Percentiles rank a stretch among this genome's conserved stretches.
Conservation (phyloP, 2,113 vertebrate genomes). For the Lycaon pictus region DNA sequence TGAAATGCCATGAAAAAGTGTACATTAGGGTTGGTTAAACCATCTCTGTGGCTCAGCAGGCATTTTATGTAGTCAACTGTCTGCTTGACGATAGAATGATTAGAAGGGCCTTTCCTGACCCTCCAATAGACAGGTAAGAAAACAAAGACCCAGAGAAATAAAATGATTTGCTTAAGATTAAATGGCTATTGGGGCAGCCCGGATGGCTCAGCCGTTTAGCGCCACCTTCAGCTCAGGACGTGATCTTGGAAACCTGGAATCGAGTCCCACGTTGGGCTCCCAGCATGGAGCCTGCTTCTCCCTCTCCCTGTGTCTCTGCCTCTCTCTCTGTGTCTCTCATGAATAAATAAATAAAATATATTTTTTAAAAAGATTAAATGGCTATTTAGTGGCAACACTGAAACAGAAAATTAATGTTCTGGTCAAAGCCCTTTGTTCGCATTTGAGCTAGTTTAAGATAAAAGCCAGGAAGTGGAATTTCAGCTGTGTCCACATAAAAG, state of each 20-base stretch:
- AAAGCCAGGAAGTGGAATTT: background rate
- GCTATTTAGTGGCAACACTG: background rate
- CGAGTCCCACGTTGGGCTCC: too few relatives aligned
- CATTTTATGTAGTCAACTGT: background rate
- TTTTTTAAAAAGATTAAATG: background rate
- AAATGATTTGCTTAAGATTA: background rate
- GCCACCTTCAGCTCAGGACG: too few relatives aligned
- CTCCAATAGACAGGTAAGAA: background rate
- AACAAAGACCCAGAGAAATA: background rate
- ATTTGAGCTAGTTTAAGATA: background rate
- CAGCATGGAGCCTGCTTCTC: too few relatives aligned
- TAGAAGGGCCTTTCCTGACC: background rate
- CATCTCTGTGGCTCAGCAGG: background rate
- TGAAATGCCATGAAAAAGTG: background rate
- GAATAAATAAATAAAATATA: too few relatives aligned
- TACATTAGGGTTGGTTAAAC: background rate
- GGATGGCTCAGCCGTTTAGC: too few relatives aligned
- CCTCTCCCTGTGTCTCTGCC: too few relatives aligned
- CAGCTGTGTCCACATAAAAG: background rate
- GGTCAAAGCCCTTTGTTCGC: background rate
- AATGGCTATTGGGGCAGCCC: background rate
- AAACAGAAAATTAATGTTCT: background rate
- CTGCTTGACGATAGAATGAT: background rate
- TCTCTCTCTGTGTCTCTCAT: too few relatives aligned
- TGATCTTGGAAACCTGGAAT: too few relatives aligned